A percentile compares a stretch with the other conserved stretches of the same genome.
Conservation (phyloP, 2,113 vertebrate species). For the Epinephelus moara region DNA sequence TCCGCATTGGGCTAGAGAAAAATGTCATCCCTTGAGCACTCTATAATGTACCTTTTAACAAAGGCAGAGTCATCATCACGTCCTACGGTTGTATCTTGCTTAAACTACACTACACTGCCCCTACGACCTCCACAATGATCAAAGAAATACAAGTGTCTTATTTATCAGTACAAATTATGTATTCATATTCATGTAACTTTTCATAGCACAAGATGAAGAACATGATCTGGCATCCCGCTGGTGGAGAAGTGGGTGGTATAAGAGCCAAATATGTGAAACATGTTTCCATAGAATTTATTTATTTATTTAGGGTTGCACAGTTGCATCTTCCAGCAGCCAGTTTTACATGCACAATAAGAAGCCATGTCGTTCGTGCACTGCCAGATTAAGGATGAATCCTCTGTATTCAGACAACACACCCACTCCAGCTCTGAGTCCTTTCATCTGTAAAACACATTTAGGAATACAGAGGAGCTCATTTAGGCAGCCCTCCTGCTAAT, state of each 20-base stretch:
- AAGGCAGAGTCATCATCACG: no score
- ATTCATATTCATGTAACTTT: not conserved
- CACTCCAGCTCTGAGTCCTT: conserved; percentile 16
- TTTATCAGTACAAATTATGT: not conserved
- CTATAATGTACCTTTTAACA: no score
- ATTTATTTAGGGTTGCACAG: not conserved
- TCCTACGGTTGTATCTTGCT: no score
- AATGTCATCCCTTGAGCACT: no score
- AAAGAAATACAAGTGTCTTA: not conserved
- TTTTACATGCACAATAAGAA: not conserved
- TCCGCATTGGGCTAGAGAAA: no score
- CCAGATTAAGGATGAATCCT: conserved; percentile 18
- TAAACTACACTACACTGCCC: no score
- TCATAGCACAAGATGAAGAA: not conserved
- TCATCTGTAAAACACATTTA: conserved; percentile 45
- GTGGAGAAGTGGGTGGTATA: not conserved
- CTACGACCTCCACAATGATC: no score
- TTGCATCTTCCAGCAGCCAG: not conserved
- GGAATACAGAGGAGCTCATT: conserved; percentile 44
- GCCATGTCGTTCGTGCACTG: not conserved
- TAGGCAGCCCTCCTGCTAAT: conserved; percentile 27
- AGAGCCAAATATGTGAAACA: not conserved
- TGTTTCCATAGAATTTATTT: not conserved
- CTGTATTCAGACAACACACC: conserved; percentile 15
- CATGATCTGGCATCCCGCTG: not conserved